phyloP scores from a whole-genome alignment of 2,888 invertebrate genomes.

The Crossocerus cetratus region DNA sequence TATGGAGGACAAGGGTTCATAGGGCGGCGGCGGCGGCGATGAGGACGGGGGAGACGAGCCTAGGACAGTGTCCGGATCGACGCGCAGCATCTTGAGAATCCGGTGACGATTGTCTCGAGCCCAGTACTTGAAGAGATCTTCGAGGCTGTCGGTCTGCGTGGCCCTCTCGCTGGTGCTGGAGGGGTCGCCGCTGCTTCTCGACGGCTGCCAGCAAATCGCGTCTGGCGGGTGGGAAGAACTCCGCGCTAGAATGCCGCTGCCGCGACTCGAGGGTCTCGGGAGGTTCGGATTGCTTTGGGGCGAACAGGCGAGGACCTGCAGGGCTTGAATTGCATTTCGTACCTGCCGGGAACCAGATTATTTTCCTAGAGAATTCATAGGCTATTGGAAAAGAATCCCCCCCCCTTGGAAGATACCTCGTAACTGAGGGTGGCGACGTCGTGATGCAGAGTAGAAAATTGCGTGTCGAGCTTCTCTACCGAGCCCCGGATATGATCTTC shows the following conservation, averaged over 20 bases:
- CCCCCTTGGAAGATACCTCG: slow-evolving; percentile 79
- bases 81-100: slow-evolving; percentile 85
- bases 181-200: slow-evolving; percentile 42
- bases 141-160: slow-evolving; percentile 83
- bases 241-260: slow-evolving; percentile 81
- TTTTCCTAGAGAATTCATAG: too few species aligned
- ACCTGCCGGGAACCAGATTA: slow-evolving; percentile 78
- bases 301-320: slow-evolving; percentile 89
- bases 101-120: slow-evolving; percentile 86
- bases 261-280: slow-evolving; percentile 78
- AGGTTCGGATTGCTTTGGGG: slow-evolving; percentile 92
- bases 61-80: slow-evolving; percentile 81
- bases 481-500: slow-evolving; percentile 74
- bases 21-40: slow-evolving; percentile 76
- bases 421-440: slow-evolving; percentile 91
- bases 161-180: slow-evolving; percentile 68
- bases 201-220: slow-evolving; percentile 87
- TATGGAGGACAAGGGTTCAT: slow-evolving; percentile 78
- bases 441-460: slow-evolving; percentile 89
- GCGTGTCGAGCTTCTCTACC: slow-evolving; percentile 88
- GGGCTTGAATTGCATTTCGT: slow-evolving; percentile 88
- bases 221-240: slow-evolving; percentile 92
- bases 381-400: background rate
- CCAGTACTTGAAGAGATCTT: slow-evolving; percentile 81
- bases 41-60: slow-evolving; percentile 68